Evolutionary conservation across 2,888 invertebrate species (phyloP), one percentile per base, ranked within the genome.

Genomic region (Iphiclides podalirius): DNA sequence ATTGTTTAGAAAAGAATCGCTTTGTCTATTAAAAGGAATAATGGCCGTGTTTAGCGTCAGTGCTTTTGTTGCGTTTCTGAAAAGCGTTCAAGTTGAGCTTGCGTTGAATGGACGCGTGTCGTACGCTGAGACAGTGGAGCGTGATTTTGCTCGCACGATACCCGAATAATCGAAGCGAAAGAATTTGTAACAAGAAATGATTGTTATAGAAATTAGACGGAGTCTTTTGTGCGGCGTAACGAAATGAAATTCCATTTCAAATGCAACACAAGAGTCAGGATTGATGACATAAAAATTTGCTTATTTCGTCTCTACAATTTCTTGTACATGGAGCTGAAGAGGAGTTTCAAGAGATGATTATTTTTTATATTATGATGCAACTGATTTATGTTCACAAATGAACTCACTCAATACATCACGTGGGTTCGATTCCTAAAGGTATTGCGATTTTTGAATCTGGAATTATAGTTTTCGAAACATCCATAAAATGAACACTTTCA

Each of bases 1-100:
- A 76, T 87, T 88, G 87, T 87, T 73, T 87, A 63, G 72, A 67
- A 79, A 75, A 74, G 75, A 75, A 78, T 78, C 72, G 65, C 81
- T 84, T 88, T 87, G 85, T 87, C 85, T 86, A 79, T 79, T 83
- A 65, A 62, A 74, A 61, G 75, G 70, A 77, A 88, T 87, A 88
- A 88, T 87, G 75, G 83, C 75, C 75, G 77, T 87, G 88, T 88
- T 87, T 86, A 88, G 75, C 79, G 78, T 85, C 84, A 78, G 58
- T 63, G 66, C 83, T 78, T 83, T 88, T 88, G 85, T 87, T 72
- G 62, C 44, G 61, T 67, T 71, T 70, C 70, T 66, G 72, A 75
- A 84, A 74, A 66, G 60, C 60, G 63, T 67, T 70, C 82, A 81
- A 82, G 50, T 28, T 35, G 28, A 3, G n/a, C 20, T 31, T 12